phyloP scores from a whole-genome alignment of 2,888 invertebrate genomes.

The Leptura quadrifasciata region DNA sequence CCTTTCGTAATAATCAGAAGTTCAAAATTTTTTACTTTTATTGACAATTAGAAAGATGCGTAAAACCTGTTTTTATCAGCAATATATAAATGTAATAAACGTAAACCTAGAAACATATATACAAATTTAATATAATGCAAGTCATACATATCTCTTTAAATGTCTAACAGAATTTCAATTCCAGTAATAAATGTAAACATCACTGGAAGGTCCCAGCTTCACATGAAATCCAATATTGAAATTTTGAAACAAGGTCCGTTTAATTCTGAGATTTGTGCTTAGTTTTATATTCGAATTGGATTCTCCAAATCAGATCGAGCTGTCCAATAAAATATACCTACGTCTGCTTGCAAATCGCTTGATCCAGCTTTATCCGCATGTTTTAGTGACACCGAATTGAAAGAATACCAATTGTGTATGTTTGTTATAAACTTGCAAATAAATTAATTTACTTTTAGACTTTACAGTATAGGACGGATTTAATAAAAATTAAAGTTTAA shows the following conservation, averaged over 20 bases:
- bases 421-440: slow-evolving; percentile 27
- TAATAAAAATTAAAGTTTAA: neutral
- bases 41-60: too few relatives aligned
- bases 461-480: neutral
- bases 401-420: slow-evolving; percentile 38
- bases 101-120: neutral
- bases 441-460: slow-evolving; percentile 5
- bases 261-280: slow-evolving; percentile 57
- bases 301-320: slow-evolving; percentile 59
- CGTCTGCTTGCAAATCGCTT: slow-evolving; percentile 60
- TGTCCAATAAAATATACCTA: slow-evolving; percentile 64
- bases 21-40: too few relatives aligned
- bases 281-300: slow-evolving; percentile 61
- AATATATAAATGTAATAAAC: too few relatives aligned
- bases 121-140: slow-evolving; percentile 17
- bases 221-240: slow-evolving; percentile 51
- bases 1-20: too few relatives aligned
- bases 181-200: slow-evolving; percentile 33
- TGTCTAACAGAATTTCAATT: slow-evolving; percentile 16
- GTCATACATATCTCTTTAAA: slow-evolving; percentile 17
- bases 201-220: neutral
- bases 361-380: slow-evolving; percentile 51
- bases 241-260: slow-evolving; percentile 51
- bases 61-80: too few relatives aligned
- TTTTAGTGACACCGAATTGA: slow-evolving; percentile 41